phyloP scores from a whole-genome alignment of 2,888 invertebrate species.

The Plagodis pulveraria region DNA sequence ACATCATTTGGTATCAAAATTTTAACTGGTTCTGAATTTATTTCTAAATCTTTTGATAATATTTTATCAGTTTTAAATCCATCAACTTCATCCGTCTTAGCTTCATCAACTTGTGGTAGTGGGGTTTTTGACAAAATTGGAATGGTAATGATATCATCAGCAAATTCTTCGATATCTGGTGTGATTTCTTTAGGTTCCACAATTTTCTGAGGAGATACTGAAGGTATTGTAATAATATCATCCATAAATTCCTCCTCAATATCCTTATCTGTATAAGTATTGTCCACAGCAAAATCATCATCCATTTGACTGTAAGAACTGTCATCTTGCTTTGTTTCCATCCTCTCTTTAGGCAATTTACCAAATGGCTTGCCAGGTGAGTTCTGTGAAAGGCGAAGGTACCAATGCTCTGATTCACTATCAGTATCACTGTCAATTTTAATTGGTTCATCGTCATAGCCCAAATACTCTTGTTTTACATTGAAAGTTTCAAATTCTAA shows the following conservation, averaged over 20 bases:
- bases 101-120: not conserved
- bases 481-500: constrained; percentile 68
- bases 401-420: constrained; percentile 82
- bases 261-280: constrained; percentile 39
- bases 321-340: constrained; percentile 51
- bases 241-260: constrained; percentile 59
- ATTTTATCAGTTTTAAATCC: constrained; percentile 34
- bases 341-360: constrained; percentile 44
- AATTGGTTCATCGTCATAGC: constrained; percentile 69
- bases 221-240: constrained; percentile 61
- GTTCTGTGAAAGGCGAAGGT: constrained; percentile 80
- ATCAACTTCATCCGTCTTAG: constrained; percentile 50
- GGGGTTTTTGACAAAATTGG: constrained; percentile 18
- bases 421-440: constrained; percentile 76
- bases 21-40: constrained; percentile 26
- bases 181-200: constrained; percentile 9
- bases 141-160: constrained; percentile 42
- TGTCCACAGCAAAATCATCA: constrained; percentile 42
- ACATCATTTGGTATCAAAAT: constrained; percentile 28
- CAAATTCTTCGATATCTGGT: constrained; percentile 36
- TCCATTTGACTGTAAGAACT: constrained; percentile 76
- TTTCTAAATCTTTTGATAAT: constrained; percentile 32
- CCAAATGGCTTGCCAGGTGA: constrained; percentile 70
- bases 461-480: constrained; percentile 71
- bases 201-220: constrained; percentile 35